phyloP scores from a whole-genome alignment of 2,113 vertebrate genomes.

The Edolisoma coerulescens region DNA sequence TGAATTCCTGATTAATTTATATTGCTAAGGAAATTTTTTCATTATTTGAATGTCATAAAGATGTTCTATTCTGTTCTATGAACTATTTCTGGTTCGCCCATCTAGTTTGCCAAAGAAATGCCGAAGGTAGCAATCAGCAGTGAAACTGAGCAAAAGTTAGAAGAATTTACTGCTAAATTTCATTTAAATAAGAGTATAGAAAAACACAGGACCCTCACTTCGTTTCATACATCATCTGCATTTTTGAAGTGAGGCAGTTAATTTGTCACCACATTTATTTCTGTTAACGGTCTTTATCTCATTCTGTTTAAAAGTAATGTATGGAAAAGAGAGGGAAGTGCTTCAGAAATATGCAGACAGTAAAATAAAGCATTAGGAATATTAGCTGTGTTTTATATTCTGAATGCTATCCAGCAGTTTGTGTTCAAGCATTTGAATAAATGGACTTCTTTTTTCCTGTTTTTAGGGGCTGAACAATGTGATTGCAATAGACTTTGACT shows the following conservation, averaged over 20 bases:
- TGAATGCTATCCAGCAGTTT: not conserved
- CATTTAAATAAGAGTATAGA: not conserved
- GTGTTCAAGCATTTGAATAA: not conserved
- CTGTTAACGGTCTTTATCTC: not conserved
- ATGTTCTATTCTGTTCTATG: too few species aligned
- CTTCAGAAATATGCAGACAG: not conserved
- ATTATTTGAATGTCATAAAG: not conserved
- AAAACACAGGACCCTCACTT: not conserved
- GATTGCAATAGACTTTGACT: constrained; percentile 97
- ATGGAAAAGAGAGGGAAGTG: not conserved
- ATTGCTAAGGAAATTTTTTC: not conserved
- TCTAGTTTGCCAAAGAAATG: not conserved
- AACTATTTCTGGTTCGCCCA: not conserved
- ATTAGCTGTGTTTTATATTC: not conserved
- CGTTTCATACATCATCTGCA: not conserved
- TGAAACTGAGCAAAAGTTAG: not conserved
- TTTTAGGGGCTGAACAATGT: constrained; percentile 94
- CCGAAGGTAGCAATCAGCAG: not conserved
- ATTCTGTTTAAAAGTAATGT: not conserved
- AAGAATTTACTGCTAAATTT: not conserved
- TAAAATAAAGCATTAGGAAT: not conserved
- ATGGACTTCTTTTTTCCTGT: not conserved
- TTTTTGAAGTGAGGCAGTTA: not conserved
- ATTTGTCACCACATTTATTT: not conserved
- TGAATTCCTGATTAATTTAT: not conserved